A percentile compares a stretch with the other conserved stretches of the same genome.
phyloP scores from a whole-genome alignment of 2,113 vertebrate species.

The Anoura caudifer region DNA sequence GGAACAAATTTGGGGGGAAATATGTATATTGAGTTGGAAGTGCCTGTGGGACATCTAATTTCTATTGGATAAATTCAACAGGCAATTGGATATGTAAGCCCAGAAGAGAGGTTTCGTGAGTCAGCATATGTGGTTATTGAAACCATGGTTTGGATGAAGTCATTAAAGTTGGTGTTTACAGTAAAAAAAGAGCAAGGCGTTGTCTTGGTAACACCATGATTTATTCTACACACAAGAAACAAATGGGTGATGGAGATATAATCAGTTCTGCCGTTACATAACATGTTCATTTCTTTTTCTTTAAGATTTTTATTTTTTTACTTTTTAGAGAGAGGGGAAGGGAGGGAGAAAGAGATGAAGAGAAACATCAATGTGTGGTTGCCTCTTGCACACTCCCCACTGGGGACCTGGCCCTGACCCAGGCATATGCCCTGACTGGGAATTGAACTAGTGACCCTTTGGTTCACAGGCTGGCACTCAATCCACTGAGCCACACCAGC shows the following conservation, averaged over 20 bases:
- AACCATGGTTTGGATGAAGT: slow-evolving; percentile 62
- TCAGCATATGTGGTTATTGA: slow-evolving; percentile 59
- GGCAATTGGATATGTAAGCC: slow-evolving; percentile 21
- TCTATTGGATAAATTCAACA: slow-evolving; percentile 42
- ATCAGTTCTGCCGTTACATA: background rate
- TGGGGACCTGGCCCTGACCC: too few species aligned
- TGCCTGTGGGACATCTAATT: background rate
- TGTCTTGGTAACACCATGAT: slow-evolving; percentile 46
- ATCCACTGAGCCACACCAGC: too few species aligned
- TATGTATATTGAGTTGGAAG: slow-evolving; percentile 14
- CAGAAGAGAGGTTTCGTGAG: slow-evolving; percentile 49
- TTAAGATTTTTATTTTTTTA: too few species aligned
- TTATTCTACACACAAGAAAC: slow-evolving; percentile 1
- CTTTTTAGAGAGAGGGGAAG: too few species aligned
- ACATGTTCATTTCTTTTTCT: background rate
- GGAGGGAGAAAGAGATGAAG: too few species aligned
- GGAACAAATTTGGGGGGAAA: background rate
- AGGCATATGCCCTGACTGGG: too few species aligned
- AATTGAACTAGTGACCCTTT: too few species aligned
- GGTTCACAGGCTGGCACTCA: too few species aligned
- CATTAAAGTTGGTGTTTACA: slow-evolving; percentile 53
- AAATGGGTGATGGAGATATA: background rate
- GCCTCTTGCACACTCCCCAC: too few species aligned
- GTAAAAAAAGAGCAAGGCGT: slow-evolving; percentile 49
- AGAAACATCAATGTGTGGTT: too few species aligned